Conservation (phyloP, 37 sponge, comb jelly and placozoan species). For the Halichondria panicea region DNA sequence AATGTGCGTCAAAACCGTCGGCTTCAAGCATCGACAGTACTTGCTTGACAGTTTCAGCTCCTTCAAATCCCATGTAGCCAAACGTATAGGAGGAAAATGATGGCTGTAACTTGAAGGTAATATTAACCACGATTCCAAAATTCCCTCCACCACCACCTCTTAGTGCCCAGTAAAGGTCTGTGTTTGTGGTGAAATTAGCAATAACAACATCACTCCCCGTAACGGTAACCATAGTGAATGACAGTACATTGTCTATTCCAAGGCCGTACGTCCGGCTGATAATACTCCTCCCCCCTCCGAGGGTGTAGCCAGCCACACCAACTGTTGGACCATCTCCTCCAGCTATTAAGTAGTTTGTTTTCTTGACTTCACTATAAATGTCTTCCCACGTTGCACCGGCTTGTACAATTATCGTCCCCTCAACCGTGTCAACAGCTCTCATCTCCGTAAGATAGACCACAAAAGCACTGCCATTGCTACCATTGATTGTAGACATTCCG, state of each 20-base stretch:
- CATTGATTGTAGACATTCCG: slow-evolving; percentile 30
- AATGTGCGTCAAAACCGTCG: no score
- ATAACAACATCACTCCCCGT: slow-evolving; percentile 28
- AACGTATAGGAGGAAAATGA: background rate
- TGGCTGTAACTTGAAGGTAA: slow-evolving; percentile 1
- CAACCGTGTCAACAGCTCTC: background rate
- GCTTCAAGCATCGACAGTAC: no score
- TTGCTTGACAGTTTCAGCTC: background rate
- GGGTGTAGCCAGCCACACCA: slow-evolving; percentile 29
- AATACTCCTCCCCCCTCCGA: slow-evolving; percentile 29
- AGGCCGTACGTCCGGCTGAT: slow-evolving; percentile 10
- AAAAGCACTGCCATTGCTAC: slow-evolving; percentile 21
- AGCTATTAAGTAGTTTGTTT: background rate
- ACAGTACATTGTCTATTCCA: slow-evolving; percentile 28
- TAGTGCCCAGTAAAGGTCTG: slow-evolving; percentile 59
- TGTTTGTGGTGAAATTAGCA: slow-evolving; percentile 22
- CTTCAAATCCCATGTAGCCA: background rate
- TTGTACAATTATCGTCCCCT: background rate
- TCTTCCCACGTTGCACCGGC: slow-evolving; percentile 30
- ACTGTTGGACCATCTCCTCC: slow-evolving; percentile 14
- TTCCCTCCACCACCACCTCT: slow-evolving; percentile 64
- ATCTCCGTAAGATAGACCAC: slow-evolving; percentile 8
- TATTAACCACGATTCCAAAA: slow-evolving; percentile 31
- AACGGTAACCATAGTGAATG: slow-evolving; percentile 36
- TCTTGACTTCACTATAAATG: background rate